These are phyloP conservation scores for Merops nubicus DNA, from an alignment of 2,113 vertebrate genomes.

Conservation along the genomic window DNA sequence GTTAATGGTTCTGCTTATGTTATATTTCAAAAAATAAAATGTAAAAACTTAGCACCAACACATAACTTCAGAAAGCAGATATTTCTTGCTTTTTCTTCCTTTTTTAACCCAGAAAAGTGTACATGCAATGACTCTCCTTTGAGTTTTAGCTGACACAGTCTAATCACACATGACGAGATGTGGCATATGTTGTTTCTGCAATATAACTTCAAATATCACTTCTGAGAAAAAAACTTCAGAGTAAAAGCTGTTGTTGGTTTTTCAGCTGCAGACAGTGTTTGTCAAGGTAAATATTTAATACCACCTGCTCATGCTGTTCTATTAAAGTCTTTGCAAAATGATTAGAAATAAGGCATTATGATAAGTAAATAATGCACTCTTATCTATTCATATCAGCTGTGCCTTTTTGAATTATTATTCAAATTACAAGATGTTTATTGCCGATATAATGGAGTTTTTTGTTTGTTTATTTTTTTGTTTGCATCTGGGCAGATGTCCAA, in stretches of 20 bases:
- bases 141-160: neutral
- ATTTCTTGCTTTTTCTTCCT: neutral
- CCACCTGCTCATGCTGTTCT: neutral
- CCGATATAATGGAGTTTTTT: neutral
- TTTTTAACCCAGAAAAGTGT: neutral
- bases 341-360: neutral
- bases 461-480: neutral
- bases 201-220: neutral
- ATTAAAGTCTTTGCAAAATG: neutral
- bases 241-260: neutral
- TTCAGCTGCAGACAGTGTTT: neutral
- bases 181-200: neutral
- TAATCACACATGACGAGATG: neutral
- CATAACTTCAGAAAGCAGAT: neutral
- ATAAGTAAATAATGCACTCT: neutral
- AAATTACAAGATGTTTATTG: neutral
- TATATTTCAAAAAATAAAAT: neutral
- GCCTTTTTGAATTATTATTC: neutral
- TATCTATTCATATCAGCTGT: neutral
- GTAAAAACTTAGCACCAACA: neutral
- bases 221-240: neutral
- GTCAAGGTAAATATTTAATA: neutral
- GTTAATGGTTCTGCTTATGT: neutral
- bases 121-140: neutral
- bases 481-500: neutral